These are phyloP conservation scores for Phaethon lepturus DNA, from an alignment of 2,113 vertebrate genomes.

Conservation along the genomic window DNA sequence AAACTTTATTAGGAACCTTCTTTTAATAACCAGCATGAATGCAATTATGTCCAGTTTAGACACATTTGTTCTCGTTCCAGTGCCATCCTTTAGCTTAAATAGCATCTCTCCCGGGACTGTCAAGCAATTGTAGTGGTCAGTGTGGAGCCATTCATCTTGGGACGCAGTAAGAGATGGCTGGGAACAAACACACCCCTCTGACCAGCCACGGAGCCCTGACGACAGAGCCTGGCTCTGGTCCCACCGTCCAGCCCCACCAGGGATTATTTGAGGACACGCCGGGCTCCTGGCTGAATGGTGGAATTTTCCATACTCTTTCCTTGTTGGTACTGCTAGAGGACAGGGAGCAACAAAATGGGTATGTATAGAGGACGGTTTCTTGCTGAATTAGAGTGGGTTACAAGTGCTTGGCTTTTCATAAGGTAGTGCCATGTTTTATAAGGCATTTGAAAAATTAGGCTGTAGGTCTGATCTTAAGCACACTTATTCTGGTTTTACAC, in stretches of 20 bases:
- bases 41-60: neutral
- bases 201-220: neutral
- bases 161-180: neutral
- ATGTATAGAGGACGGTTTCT: neutral
- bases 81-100: neutral
- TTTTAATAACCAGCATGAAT: neutral
- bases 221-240: neutral
- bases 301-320: neutral
- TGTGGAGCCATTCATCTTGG: slow-evolving; percentile 9
- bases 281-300: neutral
- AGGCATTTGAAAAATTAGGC: neutral
- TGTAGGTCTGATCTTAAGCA: neutral
- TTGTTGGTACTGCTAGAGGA: neutral
- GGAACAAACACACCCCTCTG: slow-evolving; percentile 6
- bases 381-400: neutral
- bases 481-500: neutral
- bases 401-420: neutral
- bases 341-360: neutral
- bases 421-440: neutral
- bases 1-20: neutral
- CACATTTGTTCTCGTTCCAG: neutral
- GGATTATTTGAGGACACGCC: slow-evolving; percentile 6
- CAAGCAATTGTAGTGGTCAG: neutral
- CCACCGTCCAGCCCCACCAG: neutral
- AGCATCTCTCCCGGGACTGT: neutral